phyloP scores from a whole-genome alignment of 1,140 invertebrate species.

The Agrilus planipennis region DNA sequence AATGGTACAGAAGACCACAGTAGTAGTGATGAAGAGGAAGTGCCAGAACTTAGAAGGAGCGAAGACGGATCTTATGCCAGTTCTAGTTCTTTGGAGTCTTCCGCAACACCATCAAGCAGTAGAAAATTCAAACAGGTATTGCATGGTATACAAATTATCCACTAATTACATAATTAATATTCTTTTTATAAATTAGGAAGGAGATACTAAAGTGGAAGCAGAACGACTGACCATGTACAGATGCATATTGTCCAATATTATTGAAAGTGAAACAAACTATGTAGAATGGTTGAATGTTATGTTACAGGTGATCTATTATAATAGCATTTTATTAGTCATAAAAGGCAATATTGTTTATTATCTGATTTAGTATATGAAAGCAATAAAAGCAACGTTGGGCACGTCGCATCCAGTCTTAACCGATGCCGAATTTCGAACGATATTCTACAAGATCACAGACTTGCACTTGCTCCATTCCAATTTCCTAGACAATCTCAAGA shows the following conservation, averaged over 20 bases:
- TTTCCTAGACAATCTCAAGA: conserved; percentile 64
- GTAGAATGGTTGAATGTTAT: conserved; percentile 81
- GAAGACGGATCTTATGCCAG: conserved; percentile 31
- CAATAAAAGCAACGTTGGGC: conserved; percentile 71
- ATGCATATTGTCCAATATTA: conserved; percentile 76
- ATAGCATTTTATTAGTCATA: conserved; percentile 5
- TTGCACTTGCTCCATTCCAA: conserved; percentile 67
- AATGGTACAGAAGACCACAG: conserved; percentile 22
- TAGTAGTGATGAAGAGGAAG: conserved; percentile 36
- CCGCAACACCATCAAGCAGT: conserved; percentile 24
- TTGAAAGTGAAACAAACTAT: conserved; percentile 82
- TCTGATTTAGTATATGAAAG: conserved; percentile 74
- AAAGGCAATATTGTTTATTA: conserved; percentile 3
- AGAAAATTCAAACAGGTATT: conserved; percentile 30
- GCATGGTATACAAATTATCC: background rate
- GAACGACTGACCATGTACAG: conserved; percentile 65
- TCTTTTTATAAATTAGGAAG: conserved; percentile 15
- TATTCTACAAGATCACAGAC: conserved; percentile 88
- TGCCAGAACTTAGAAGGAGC: conserved; percentile 25
- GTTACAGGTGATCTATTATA: conserved; percentile 53
- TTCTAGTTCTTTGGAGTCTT: conserved; percentile 34
- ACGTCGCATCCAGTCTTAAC: conserved; percentile 83
- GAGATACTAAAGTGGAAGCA: conserved; percentile 46
- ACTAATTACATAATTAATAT: conserved; percentile 1
- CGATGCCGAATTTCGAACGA: conserved; percentile 77